A percentile compares a stretch with the other conserved stretches of the same genome.
These are phyloP conservation scores for Catagonus wagneri DNA, from an alignment of 2,113 vertebrate species.

Conservation along the genomic window DNA sequence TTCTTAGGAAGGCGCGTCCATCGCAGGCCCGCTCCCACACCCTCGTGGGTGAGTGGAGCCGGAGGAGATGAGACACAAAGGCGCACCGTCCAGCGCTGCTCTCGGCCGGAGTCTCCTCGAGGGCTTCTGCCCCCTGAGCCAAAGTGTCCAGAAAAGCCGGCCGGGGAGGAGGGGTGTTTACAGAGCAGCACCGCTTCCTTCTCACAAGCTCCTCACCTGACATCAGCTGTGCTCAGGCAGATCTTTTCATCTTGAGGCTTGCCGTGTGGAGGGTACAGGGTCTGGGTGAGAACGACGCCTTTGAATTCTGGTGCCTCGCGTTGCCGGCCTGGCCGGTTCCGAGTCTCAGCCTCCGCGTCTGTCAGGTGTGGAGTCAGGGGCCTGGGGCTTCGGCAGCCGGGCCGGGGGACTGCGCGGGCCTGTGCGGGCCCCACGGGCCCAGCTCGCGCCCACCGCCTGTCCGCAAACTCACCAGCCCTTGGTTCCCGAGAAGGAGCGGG, in stretches of 20 bases:
- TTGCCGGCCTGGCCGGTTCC: background rate
- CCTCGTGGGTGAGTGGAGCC: background rate
- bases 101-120: constrained; percentile 22
- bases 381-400: background rate
- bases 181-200: background rate
- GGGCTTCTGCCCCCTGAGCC: background rate
- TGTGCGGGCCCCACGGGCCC: too few relatives aligned
- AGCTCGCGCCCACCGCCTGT: too few relatives aligned
- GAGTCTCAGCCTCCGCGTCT: background rate
- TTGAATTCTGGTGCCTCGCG: background rate
- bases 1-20: background rate
- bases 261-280: background rate
- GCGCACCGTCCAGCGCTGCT: background rate
- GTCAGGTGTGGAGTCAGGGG: background rate
- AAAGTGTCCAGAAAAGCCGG: background rate
- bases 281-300: background rate
- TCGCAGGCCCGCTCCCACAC: background rate
- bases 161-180: background rate
- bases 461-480: too few relatives aligned
- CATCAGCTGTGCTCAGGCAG: background rate
- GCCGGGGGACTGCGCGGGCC: too few relatives aligned
- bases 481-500: too few relatives aligned
- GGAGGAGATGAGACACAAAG: constrained; percentile 14
- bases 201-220: too few relatives aligned
- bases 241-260: background rate